Evolutionary conservation across 2,888 invertebrate species (phyloP), one percentile per base, ranked within the genome.

Genomic region (Morpho achilles): DNA sequence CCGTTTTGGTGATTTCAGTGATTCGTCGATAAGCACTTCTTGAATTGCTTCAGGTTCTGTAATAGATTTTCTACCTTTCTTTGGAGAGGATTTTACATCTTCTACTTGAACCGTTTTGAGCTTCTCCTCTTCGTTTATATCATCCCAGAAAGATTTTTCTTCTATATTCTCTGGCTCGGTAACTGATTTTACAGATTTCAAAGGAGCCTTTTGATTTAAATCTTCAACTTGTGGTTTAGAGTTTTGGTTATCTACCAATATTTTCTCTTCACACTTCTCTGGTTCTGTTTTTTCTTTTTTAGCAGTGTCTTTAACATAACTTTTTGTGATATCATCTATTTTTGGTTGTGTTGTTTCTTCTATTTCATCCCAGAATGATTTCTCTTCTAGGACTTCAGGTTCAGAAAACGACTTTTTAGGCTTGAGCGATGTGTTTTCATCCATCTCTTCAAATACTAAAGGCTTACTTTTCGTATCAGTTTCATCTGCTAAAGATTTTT

Each of bases 21-120:
- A 82, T 69, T 85, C 86, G 9, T 84, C 79, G 8, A 84, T 71
- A 8, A 78, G 61, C 1, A 84, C 76, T 69, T 90, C 84, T 77
- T 85, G 80, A 45, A 84, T 76, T 6, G 69, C 61, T 67, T 90
- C 87, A 2, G 82, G 76, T 65, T 82, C 77, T 57, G 77, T 77
- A n/a, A 74, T 48, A 5, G 79, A 75, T 65, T 83, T 84, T 51
- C 69, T 75, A 3, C 75, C 80, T 62, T 76, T 76, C 1, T 66
- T 64, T 16, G 71, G 68, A n/a, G 76, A 69, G 23, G 74, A 65
- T 9, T 79, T 73, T 7, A 78, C 61, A 60, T 87, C 80, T 56
- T 82, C 72, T n/a, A 73, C 56, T 53, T 66, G 69, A 2, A 67
- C 53, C 48, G 69, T 69, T 59, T 79, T 77, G 7, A 68, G 58